Evolutionary conservation across 2,888 invertebrate species (phyloP), one percentile per base, ranked within the genome.

Genomic region (Xestia sexstrigata): DNA sequence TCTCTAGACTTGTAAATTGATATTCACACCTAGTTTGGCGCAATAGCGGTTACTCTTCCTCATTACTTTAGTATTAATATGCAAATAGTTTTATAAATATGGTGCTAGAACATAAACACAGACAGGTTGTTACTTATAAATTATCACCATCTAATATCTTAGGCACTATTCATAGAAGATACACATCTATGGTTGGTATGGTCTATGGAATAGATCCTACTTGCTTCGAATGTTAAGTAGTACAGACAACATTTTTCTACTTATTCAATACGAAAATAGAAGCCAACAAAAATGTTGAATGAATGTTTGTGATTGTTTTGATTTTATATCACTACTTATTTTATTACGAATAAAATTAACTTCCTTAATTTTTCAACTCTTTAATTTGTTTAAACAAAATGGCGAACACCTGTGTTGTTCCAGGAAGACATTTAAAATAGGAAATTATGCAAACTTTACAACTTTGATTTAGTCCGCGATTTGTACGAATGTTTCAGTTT

Each of bases 121-220:
- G 81, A 78, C 79, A 84, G 75, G 62, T 70, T 68, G 69, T 75
- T 81, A 79, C 74, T 86, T 81, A 76, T 76, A 76, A 72, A 70
- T 81, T 84, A 84, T 81, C 75, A 65, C 67, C 67, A 62, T 62
- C 79, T 70, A 72, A 74, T 52, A 82, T 76, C 71, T 15, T 30
- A 70, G 52, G 42, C 74, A 86, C 78, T 76, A 58, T 60, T 79
- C 75, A 76, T 78, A 71, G 58, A 60, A 66, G 87, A 86, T 81
- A 79, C 35, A n/a, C 73, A 78, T 84, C 79, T 72, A 68, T 71
- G 66, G 67, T 74, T 62, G n/a, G n/a, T n/a, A n/a, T n/a, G n/a
- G n/a, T n/a, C n/a, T n/a, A n/a, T 68, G 76, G 62, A 81, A 65
- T 82, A 77, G 77, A 62, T 82, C 35, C 15, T 15, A 69, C 76